Evolutionary conservation across 1,140 invertebrate genomes (phyloP).

Genomic region (Magallana gigas): DNA sequence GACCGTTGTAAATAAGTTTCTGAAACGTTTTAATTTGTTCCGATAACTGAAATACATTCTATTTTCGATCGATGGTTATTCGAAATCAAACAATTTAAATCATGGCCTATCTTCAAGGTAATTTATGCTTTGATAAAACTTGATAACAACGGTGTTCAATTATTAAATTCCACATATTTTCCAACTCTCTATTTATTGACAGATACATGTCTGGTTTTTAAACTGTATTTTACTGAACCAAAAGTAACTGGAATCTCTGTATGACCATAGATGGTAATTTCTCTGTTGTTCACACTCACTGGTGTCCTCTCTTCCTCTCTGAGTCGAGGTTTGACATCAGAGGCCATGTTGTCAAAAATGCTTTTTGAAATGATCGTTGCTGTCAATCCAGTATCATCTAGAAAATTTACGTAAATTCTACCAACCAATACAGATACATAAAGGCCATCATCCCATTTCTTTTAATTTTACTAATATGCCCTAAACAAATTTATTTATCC

Average conservation of each 20-base stretch:
- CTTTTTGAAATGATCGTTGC: not conserved
- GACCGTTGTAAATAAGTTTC: too few species aligned
- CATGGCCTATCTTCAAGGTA: too few species aligned
- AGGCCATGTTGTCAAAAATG: not conserved
- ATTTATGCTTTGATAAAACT: too few species aligned
- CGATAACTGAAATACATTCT: too few species aligned
- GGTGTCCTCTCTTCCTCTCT: not conserved
- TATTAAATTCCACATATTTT: too few species aligned
- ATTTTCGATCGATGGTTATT: too few species aligned
- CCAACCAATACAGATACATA: not conserved
- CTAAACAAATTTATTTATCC: not conserved
- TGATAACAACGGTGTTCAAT: too few species aligned
- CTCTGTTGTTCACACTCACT: constrained; percentile 4
- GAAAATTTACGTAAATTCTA: not conserved
- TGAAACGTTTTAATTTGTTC: too few species aligned
- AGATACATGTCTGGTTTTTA: too few species aligned
- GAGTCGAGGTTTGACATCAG: not conserved
- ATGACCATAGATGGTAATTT: constrained; percentile 28
- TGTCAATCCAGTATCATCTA: constrained; percentile 39
- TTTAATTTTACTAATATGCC: not conserved
- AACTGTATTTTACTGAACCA: too few species aligned
- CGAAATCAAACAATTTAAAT: too few species aligned
- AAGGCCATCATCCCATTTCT: constrained; percentile 40
- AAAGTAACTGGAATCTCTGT: not conserved
- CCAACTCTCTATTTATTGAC: too few species aligned